phyloP scores from a whole-genome alignment of 2,113 vertebrate species.

The Oostethus manadensis region DNA sequence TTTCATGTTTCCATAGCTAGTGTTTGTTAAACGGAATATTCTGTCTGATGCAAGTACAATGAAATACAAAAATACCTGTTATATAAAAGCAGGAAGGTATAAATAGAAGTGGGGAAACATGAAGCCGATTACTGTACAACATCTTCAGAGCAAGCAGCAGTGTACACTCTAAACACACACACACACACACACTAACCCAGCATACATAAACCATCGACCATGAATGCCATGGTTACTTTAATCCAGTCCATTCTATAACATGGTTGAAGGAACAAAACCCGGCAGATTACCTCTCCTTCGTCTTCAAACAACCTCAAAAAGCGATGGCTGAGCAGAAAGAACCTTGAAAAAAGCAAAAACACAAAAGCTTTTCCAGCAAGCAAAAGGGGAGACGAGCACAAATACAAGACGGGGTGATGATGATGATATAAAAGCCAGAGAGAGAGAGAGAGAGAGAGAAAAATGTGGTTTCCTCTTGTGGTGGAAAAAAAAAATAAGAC shows the following conservation, averaged over 20 bases:
- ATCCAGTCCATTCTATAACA: background rate
- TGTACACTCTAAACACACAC: background rate
- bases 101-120: too few species aligned
- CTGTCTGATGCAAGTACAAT: too few species aligned
- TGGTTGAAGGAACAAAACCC: slow-evolving; percentile 7
- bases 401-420: slow-evolving; percentile 23
- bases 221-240: slow-evolving; percentile 1
- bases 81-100: too few species aligned
- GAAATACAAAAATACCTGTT: too few species aligned
- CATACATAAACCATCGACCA: background rate
- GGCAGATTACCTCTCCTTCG: slow-evolving; percentile 46
- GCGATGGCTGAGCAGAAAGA: slow-evolving; percentile 30
- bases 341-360: slow-evolving; percentile 25
- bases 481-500: slow-evolving; percentile 38
- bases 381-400: slow-evolving; percentile 13
- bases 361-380: slow-evolving; percentile 31
- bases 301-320: slow-evolving; percentile 29
- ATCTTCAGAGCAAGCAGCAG: too few species aligned
- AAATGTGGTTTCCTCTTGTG: slow-evolving; percentile 42
- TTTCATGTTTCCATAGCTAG: background rate
- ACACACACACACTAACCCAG: slow-evolving; percentile 2
- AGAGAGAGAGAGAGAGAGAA: slow-evolving; percentile 3
- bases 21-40: background rate
- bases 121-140: too few species aligned
- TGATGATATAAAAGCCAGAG: slow-evolving; percentile 16